Evolutionary conservation across 2,797 vertebrate species (phyloP).

Genomic region (Crossoptilon crossoptilon): DNA sequence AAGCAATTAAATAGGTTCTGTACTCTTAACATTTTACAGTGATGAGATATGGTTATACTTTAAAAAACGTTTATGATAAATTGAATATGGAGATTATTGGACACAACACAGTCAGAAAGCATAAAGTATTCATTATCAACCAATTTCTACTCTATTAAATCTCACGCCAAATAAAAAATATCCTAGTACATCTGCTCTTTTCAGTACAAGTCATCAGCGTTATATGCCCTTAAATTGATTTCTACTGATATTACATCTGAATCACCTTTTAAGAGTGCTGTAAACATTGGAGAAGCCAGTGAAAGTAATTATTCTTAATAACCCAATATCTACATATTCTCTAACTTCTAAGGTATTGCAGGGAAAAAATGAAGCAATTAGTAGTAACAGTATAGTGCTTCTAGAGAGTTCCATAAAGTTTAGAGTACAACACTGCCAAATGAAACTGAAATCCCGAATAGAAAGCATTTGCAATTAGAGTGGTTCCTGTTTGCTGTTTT

Average conservation of each 20-base stretch:
- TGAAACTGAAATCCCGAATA: background rate
- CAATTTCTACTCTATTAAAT: background rate
- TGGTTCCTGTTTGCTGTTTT: background rate
- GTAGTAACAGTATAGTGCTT: background rate
- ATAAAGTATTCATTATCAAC: background rate
- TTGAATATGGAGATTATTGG: background rate
- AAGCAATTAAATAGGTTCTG: background rate
- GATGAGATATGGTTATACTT: background rate
- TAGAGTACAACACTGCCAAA: background rate
- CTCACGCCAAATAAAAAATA: background rate
- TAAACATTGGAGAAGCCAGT: background rate
- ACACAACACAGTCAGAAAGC: background rate
- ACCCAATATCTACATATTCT: background rate
- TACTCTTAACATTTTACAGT: background rate
- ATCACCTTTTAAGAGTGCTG: background rate
- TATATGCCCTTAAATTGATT: background rate
- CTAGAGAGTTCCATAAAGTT: background rate
- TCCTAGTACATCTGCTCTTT: background rate
- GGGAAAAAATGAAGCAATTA: background rate
- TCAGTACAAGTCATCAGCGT: background rate
- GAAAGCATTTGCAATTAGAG: background rate
- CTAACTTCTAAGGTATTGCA: background rate
- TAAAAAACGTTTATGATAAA: background rate
- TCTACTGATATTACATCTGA: background rate
- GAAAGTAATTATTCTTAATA: background rate